phyloP scores from a whole-genome alignment of 2,888 invertebrate species.

The Mechanitis mazaeus region DNA sequence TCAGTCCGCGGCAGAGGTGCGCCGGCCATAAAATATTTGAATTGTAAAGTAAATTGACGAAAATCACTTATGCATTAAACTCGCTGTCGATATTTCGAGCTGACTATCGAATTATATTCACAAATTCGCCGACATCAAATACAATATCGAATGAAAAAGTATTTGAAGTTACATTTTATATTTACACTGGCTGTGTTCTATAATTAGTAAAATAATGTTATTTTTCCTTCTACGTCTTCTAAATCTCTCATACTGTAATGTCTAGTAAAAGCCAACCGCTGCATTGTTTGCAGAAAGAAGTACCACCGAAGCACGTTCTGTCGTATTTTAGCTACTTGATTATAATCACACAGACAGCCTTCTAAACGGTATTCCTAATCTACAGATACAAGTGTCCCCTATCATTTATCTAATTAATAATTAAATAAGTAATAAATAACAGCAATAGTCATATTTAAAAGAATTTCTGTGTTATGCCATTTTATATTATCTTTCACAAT shows the following conservation, averaged over 20 bases:
- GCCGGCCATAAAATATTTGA: constrained; percentile 46
- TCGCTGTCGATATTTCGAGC: constrained; percentile 33
- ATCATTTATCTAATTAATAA: no score
- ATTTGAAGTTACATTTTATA: constrained; percentile 13
- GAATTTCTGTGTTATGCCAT: no score
- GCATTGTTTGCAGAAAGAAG: no score
- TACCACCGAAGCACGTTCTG: no score
- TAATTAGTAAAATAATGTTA: not conserved
- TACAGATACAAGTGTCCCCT: no score
- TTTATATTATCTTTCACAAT: no score
- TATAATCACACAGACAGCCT: no score
- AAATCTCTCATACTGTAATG: not conserved
- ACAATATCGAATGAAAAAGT: constrained; percentile 32
- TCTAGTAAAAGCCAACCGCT: not conserved
- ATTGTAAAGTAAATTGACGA: constrained; percentile 58
- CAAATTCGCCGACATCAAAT: constrained; percentile 46
- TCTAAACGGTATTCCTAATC: no score
- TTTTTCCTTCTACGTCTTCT: not conserved
- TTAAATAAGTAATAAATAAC: no score
- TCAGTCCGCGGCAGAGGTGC: constrained; percentile 32
- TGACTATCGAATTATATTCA: constrained; percentile 52
- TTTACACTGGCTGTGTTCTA: constrained; percentile 4
- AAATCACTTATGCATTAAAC: constrained; percentile 59
- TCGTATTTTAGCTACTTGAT: no score
- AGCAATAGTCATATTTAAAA: no score